phyloP scores from a whole-genome alignment of 2,113 vertebrate genomes.

The Bucco capensis region DNA sequence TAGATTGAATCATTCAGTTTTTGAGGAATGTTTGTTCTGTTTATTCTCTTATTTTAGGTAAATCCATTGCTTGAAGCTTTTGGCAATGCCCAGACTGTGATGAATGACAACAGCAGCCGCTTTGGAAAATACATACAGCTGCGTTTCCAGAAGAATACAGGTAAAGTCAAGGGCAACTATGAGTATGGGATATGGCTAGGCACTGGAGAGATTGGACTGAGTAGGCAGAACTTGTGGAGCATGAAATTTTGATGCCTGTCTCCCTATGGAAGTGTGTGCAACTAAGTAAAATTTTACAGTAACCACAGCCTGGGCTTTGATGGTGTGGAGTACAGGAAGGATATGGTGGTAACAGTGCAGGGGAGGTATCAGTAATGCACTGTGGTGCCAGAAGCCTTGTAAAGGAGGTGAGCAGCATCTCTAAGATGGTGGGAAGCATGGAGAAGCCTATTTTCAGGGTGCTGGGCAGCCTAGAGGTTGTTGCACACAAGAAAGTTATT shows the following conservation, averaged over 20 bases:
- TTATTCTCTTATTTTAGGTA: constrained; percentile 50
- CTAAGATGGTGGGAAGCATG: background rate
- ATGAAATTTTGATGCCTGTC: background rate
- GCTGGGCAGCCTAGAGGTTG: background rate
- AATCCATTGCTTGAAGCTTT: constrained; percentile 79
- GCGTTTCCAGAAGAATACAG: constrained; percentile 72
- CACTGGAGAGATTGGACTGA: background rate
- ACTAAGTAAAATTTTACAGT: background rate
- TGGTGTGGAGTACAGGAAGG: background rate
- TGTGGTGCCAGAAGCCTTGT: background rate
- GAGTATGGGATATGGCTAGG: background rate
- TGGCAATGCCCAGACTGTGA: constrained; percentile 79
- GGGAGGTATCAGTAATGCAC: background rate
- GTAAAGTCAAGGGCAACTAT: constrained; percentile 19
- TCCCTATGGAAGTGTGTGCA: background rate
- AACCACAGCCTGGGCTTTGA: background rate
- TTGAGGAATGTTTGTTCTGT: background rate
- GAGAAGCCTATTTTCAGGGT: background rate
- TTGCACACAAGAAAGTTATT: background rate
- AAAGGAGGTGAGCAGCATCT: background rate
- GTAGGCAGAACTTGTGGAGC: background rate
- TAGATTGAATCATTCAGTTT: background rate
- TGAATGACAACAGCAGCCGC: constrained; percentile 79
- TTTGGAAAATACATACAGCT: constrained; percentile 80
- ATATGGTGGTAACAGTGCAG: background rate